Evolutionary conservation across 2,113 vertebrate species (phyloP), one percentile per base, ranked within the genome.

Genomic region (Ceyx margarethae): DNA sequence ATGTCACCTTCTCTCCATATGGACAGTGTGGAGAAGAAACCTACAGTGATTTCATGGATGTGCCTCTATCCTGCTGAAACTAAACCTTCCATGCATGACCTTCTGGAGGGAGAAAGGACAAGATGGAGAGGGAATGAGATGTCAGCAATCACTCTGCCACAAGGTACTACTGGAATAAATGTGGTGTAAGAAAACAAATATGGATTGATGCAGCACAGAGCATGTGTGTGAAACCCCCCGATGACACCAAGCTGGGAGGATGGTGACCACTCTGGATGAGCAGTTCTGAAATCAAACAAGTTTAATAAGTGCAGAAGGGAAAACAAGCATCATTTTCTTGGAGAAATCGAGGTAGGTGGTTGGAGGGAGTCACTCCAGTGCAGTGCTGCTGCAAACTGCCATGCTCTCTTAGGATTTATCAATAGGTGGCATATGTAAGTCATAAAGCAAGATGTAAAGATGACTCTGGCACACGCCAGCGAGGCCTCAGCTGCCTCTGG

Each of bases 391-490:
- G 73, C 2, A 10, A 67, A 86, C 78, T 69, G 65, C 76, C 73
- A 11, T 95, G 94, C 93, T 95, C 93, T 96, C 94, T 94, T 90
- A 95, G 94, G 93, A 90, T 87, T 93, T 95, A 96, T 96, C 92
- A 95, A 95, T 95, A 95, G 94, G 94, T 96, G 94, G 95, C 95
- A 96, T 73, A 69, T 96, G 95, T 95, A 95, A 95, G 93, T 95
- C 94, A 90, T 46, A 64, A 76, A 93, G 76, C 60, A 83, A 19
- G 42, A 83, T 28, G 68, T 57, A 40, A 83, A 77, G 82, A 78
- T 85, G 82, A 48, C 26, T 93, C 90, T 48, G 21, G 31, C 14
- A 3, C 81, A 57, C 35, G 26, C 79, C 2, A 1, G 28, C 37
- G 14, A 66, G 43, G 77, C 77, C 72, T 45, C 31, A 62, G 0